phyloP scores from a whole-genome alignment of 2,113 vertebrate species.

The Chauna torquata region DNA sequence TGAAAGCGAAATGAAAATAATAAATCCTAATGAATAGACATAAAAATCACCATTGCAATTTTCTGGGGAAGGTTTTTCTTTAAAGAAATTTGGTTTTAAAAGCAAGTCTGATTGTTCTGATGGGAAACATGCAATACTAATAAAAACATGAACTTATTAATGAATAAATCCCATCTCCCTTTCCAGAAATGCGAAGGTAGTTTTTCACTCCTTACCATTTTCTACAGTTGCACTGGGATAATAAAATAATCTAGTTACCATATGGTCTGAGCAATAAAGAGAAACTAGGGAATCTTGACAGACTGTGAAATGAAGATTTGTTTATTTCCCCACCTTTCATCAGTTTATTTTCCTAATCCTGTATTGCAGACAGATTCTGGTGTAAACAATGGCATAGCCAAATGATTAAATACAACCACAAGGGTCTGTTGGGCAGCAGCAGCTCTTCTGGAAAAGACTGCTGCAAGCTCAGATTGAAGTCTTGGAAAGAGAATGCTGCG shows the following conservation, averaged over 20 bases:
- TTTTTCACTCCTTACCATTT: neutral
- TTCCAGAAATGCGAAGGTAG: neutral
- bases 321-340: neutral
- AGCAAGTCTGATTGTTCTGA: neutral
- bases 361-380: neutral
- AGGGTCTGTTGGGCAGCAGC: neutral
- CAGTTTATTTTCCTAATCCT: slow-evolving; percentile 21
- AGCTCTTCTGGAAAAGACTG: neutral
- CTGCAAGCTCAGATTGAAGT: neutral
- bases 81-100: neutral
- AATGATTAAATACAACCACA: neutral
- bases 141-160: slow-evolving; percentile 32
- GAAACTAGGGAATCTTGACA: neutral
- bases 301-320: neutral
- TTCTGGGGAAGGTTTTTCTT: neutral
- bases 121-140: neutral
- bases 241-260: slow-evolving; percentile 28
- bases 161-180: neutral
- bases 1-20: slow-evolving; percentile 18
- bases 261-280: slow-evolving; percentile 7
- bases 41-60: slow-evolving; percentile 9
- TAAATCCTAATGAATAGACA: slow-evolving; percentile 19
- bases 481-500: neutral
- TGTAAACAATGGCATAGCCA: neutral
- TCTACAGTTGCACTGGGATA: slow-evolving; percentile 15